Conservation (phyloP, 2,797 vertebrate genomes). For the Alauda arvensis region DNA sequence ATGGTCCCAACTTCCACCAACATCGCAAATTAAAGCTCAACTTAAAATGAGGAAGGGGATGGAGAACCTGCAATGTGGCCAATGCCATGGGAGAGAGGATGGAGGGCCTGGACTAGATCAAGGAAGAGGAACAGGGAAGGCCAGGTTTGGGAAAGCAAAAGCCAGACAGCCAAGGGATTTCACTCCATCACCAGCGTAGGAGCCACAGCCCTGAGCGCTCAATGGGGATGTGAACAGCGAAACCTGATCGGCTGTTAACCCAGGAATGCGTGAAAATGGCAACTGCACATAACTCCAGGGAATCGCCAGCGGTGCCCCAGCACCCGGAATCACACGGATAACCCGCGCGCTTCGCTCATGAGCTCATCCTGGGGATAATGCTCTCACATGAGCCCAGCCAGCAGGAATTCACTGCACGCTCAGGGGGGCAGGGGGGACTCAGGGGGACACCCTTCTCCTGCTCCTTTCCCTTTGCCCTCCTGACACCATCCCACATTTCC, state of each 20-base stretch:
- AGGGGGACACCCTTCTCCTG: neutral
- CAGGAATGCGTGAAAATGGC: slow-evolving; percentile 75
- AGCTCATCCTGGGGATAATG: slow-evolving; percentile 66
- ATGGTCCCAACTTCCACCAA: neutral
- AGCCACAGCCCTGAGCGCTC: slow-evolving; percentile 1
- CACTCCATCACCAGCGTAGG: slow-evolving; percentile 54
- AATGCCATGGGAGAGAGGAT: neutral
- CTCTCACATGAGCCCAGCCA: slow-evolving; percentile 57
- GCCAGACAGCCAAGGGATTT: slow-evolving; percentile 70
- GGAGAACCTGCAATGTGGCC: neutral
- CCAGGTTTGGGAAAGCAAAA: slow-evolving; percentile 53
- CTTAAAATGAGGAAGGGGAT: neutral
- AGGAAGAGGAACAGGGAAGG: neutral
- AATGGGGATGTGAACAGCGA: slow-evolving; percentile 53
- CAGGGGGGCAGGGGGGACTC: neutral
- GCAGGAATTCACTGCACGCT: slow-evolving; percentile 42
- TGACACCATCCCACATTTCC: neutral
- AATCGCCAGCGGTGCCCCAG: slow-evolving; percentile 62
- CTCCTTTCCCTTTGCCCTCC: neutral
- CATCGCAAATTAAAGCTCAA: neutral
- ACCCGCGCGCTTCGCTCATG: slow-evolving; percentile 52
- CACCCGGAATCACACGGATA: slow-evolving; percentile 70
- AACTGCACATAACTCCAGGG: slow-evolving; percentile 66
- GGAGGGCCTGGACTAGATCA: neutral
- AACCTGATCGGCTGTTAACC: slow-evolving; percentile 65